Evolutionary conservation across 2,113 vertebrate species (phyloP), one percentile per base, ranked within the genome.

Genomic region (Oncorhynchus masou): DNA sequence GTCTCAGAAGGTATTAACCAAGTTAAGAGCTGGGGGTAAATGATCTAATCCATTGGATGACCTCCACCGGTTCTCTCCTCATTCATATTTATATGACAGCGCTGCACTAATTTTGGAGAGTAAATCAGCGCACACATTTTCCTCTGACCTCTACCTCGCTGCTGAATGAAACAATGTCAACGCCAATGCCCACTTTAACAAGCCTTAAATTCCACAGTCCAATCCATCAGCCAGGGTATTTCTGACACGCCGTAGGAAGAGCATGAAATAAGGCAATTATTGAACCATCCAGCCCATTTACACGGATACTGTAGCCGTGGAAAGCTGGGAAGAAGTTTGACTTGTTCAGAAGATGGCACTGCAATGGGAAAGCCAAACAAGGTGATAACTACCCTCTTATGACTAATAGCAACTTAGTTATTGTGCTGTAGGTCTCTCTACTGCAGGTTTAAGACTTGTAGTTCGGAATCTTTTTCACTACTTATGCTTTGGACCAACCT

Each of bases 251-350:
- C 68, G 86, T 81, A 86, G 84, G 89, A 92, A 91, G 92, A 92
- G 91, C 93, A 92, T 93, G 93, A 94, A 94, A 94, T 94, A 94
- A 92, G 88, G 92, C 92, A 93, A 94, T 94, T 94, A 94, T 94
- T 92, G 91, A 93, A 90, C 91, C 89, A 92, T 91, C 91, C 88
- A 89, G 85, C 81, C 90, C 80, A 91, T 92, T 93, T 90, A 89
- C 87, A 88, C 82, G 88, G 88, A 84, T 83, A 9, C 79, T 79
- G 78, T 75, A 11, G 83, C 78, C 73, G 25, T 73, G 81, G 80
- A n/a, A 79, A 69, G 19, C 76, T 1, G 77, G 12, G 24, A 75
- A 68, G 45, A 78, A 73, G 75, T 34, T 64, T 9, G 19, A 57
- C 66, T 71, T 74, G 76, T 74, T 81, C 78, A 78, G 29, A 3